phyloP scores from a whole-genome alignment of 2,888 invertebrate species.

The Cantharis flavilabris region DNA sequence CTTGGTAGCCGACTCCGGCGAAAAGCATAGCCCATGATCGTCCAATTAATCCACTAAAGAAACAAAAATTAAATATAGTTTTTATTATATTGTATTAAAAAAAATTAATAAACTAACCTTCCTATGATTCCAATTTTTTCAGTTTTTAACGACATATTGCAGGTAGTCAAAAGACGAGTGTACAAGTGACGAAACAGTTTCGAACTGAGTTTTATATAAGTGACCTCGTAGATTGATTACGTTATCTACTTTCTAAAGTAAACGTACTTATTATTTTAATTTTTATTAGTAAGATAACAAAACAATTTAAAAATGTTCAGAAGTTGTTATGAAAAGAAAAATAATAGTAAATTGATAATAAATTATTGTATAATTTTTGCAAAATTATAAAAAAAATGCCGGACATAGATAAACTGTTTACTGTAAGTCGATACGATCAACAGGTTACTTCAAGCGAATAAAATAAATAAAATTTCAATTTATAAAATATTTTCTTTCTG shows the following conservation, averaged over 20 bases:
- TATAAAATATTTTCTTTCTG: no score
- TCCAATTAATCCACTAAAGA: constrained; percentile 87
- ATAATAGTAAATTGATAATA: no score
- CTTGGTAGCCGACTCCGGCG: constrained; percentile 88
- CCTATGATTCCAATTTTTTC: constrained; percentile 78
- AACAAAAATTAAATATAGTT: neutral
- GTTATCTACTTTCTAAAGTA: constrained; percentile 2
- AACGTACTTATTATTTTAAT: neutral
- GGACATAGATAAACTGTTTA: no score
- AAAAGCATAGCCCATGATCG: constrained; percentile 98
- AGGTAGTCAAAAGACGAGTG: neutral
- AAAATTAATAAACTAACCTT: constrained; percentile 59
- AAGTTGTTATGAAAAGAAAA: neutral
- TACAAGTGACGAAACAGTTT: neutral
- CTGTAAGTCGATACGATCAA: no score
- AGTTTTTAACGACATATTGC: constrained; percentile 50
- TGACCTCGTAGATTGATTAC: neutral
- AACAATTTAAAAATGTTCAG: neutral
- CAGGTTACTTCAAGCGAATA: no score
- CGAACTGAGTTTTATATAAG: neutral
- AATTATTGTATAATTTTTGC: neutral
- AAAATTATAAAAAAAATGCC: no score
- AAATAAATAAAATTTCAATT: no score
- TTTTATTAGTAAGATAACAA: neutral
- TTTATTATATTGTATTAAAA: neutral